These are phyloP conservation scores for Pangasius mekongensis DNA, from an alignment of 2,797 vertebrate species.

Conservation along the genomic window DNA sequence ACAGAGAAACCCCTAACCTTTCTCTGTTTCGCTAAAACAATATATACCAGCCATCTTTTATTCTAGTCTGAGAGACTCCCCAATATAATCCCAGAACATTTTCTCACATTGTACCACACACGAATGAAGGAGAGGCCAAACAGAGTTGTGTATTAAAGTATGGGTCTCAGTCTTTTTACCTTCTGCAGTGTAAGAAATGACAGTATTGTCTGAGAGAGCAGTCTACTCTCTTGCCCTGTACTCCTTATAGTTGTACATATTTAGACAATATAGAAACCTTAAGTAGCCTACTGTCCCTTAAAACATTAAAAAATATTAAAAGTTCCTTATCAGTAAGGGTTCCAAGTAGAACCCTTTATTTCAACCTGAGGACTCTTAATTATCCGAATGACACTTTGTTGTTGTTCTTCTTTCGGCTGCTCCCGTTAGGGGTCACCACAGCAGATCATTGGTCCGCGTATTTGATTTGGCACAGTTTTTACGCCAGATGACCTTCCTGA, in stretches of 20 bases:
- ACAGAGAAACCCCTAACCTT: slow-evolving; percentile 6
- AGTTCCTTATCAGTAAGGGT: neutral
- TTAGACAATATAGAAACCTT: neutral
- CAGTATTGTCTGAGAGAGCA: neutral
- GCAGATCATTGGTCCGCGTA: no score
- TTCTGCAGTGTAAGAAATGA: neutral
- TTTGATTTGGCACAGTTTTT: no score
- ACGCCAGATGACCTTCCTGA: no score
- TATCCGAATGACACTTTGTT: no score
- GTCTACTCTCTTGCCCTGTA: neutral
- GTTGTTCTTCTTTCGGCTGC: no score
- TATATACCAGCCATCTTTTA: neutral
- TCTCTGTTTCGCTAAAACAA: slow-evolving; percentile 19
- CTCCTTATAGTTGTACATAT: neutral
- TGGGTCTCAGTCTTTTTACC: neutral
- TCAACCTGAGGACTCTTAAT: neutral
- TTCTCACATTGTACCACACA: neutral
- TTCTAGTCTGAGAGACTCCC: neutral
- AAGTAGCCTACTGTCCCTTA: neutral
- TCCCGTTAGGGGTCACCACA: no score
- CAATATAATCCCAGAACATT: neutral
- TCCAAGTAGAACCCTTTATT: neutral
- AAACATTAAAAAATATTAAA: neutral
- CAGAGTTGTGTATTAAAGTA: neutral
- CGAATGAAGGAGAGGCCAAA: neutral